Evolutionary conservation across 1,140 invertebrate species (phyloP).

Genomic region (Kradibia gibbosae): DNA sequence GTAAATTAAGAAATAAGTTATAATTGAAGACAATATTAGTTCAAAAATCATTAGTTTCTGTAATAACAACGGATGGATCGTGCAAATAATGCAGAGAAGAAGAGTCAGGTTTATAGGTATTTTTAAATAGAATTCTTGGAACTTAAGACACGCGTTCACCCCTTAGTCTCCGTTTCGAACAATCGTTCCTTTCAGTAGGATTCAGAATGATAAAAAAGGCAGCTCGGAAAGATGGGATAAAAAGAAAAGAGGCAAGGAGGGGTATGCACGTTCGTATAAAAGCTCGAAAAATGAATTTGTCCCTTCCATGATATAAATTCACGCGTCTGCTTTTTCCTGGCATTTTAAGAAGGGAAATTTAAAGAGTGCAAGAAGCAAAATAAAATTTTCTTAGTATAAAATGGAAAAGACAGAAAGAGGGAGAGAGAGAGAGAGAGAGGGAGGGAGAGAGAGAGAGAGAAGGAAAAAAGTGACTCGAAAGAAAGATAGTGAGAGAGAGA

Average conservation of each 20-base stretch:
- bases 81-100: conserved; percentile 35
- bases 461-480: too few species aligned
- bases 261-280: conserved; percentile 3
- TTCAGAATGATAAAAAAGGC: conserved; percentile 29
- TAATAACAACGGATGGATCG: conserved; percentile 17
- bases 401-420: background rate
- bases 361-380: conserved; percentile 53
- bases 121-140: conserved; percentile 41
- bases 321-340: conserved; percentile 20
- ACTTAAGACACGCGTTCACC: conserved; percentile 13
- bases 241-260: background rate
- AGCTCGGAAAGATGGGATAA: background rate
- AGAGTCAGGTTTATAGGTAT: conserved; percentile 33
- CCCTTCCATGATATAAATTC: conserved; percentile 43
- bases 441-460: background rate
- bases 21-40: background rate
- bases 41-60: background rate
- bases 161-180: background rate
- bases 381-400: conserved; percentile 48
- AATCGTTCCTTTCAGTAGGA: conserved; percentile 30
- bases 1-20: conserved; percentile 39
- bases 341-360: conserved; percentile 38
- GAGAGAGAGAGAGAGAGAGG: conserved; percentile 15
- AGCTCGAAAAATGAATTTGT: conserved; percentile 46
- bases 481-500: background rate